Evolutionary conservation across 1,140 invertebrate genomes (phyloP), one percentile per base, ranked within the genome.

Genomic region (Gryon sp.): DNA sequence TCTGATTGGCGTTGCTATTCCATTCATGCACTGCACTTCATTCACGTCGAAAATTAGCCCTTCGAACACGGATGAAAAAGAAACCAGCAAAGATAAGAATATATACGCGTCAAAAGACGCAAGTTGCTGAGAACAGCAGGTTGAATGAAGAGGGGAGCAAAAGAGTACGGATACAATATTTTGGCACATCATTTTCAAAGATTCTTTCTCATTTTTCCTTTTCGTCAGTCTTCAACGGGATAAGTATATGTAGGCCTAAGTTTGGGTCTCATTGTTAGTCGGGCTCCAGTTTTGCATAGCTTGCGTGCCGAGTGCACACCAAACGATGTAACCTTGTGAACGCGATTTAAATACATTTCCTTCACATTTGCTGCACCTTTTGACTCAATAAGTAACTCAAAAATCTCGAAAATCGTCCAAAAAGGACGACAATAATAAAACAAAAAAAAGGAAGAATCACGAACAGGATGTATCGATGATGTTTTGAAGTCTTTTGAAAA

Each of bases 391-490:
- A 68, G 11, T 60, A 14, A 70, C 53, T 52, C 66, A 52, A 57
- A 57, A 57, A 50, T 53, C 28, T 19, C 34, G 52, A 65, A 65
- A 52, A 19, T 53, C 36, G 43, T 18, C 11, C 55, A 60, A 52
- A 70, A 55, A 55, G 50, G 19, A 11, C 12, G 34, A 45, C n/a
- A n/a, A n/a, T n/a, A n/a, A n/a, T n/a, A n/a, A n/a, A n/a, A n/a
- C n/a, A n/a, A 48, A 41, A 48, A 57, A 69, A 50, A 45, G 50
- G 36, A 70, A n/a, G n/a, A n/a, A n/a, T n/a, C 59, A 76, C 65
- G 74, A 76, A 76, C 74, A 70, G 65, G 74, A 76, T 76, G 74
- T 46, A 74, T 45, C 41, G 28, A 59, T 65, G 41, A 65, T 66
- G 24, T 28, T 26, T 15, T 9, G 9, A 11, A 46, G n/a, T 48